These are phyloP conservation scores for Apeira syringaria DNA, from an alignment of 2,888 invertebrate genomes.

Conservation along the genomic window DNA sequence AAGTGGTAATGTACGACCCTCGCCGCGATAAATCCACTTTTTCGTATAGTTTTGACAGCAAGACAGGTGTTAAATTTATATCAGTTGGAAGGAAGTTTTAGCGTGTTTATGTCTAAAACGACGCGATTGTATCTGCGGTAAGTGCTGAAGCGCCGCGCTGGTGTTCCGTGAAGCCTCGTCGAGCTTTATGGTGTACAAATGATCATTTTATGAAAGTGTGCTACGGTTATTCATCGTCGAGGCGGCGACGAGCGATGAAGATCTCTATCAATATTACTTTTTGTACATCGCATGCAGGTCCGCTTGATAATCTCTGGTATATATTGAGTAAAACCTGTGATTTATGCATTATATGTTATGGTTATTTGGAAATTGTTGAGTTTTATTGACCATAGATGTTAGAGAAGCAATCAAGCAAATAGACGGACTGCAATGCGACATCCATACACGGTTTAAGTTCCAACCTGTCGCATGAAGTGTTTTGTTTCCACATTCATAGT, in stretches of 20 bases:
- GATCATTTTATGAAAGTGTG: constrained; percentile 53
- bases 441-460: too few relatives aligned
- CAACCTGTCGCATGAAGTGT: too few relatives aligned
- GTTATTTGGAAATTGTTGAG: too few relatives aligned
- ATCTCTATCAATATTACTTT: too few relatives aligned
- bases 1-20: constrained; percentile 45
- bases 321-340: too few relatives aligned
- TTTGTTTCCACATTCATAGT: too few relatives aligned
- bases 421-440: too few relatives aligned
- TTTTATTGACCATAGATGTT: too few relatives aligned
- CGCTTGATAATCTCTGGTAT: too few relatives aligned
- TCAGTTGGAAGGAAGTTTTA: constrained; percentile 45
- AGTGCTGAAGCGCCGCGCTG: constrained; percentile 26
- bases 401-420: too few relatives aligned
- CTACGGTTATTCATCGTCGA: constrained; percentile 28
- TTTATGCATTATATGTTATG: too few relatives aligned
- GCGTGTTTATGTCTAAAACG: constrained; percentile 51
- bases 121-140: constrained; percentile 50
- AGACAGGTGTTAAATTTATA: constrained; percentile 72
- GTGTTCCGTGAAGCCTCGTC: constrained; percentile 34
- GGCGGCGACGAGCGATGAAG: constrained; percentile 1
- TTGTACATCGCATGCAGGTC: too few relatives aligned
- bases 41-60: constrained; percentile 50
- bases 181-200: constrained; percentile 50
- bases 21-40: constrained; percentile 31